Conservation (phyloP, 2,113 vertebrate genomes). For the Mormoops blainvillei region DNA sequence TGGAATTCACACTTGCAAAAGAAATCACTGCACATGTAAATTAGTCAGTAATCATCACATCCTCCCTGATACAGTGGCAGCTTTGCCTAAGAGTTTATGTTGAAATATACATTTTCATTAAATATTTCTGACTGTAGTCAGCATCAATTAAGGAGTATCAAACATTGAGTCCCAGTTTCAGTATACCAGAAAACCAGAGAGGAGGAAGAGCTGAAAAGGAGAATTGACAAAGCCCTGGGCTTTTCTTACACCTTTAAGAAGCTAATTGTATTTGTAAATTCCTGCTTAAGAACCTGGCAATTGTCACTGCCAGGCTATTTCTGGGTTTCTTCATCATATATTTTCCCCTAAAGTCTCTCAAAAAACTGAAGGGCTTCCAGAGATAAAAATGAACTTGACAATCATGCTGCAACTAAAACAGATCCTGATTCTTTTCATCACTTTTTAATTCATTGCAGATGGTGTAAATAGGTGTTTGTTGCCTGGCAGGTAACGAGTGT, state of each 20-base stretch:
- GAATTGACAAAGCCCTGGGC: constrained; percentile 48
- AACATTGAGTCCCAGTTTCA: constrained; percentile 44
- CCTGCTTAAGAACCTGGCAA: constrained; percentile 62
- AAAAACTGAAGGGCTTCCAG: constrained; percentile 68
- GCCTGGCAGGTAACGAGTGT: constrained; percentile 82
- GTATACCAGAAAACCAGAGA: constrained; percentile 41
- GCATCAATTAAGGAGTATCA: constrained; percentile 56
- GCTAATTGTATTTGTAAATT: constrained; percentile 51
- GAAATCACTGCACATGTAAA: constrained; percentile 61
- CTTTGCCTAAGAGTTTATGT: constrained; percentile 57
- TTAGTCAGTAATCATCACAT: constrained; percentile 64
- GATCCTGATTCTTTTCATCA: constrained; percentile 81
- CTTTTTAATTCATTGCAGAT: constrained; percentile 84
- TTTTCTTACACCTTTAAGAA: constrained; percentile 64
- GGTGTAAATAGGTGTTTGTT: constrained; percentile 81
- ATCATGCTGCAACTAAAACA: constrained; percentile 76
- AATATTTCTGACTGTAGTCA: constrained; percentile 63
- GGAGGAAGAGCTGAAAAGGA: constrained; percentile 39
- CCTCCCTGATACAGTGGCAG: constrained; percentile 47
- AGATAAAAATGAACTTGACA: constrained; percentile 84
- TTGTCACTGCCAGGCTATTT: constrained; percentile 50
- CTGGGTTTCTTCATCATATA: constrained; percentile 62
- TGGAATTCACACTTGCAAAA: constrained; percentile 56
- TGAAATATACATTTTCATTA: constrained; percentile 72
- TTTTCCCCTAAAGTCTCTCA: constrained; percentile 68